Base-by-base conservation (phyloP, 2,888 invertebrate species). In the Oeneis ivallda region DNA sequence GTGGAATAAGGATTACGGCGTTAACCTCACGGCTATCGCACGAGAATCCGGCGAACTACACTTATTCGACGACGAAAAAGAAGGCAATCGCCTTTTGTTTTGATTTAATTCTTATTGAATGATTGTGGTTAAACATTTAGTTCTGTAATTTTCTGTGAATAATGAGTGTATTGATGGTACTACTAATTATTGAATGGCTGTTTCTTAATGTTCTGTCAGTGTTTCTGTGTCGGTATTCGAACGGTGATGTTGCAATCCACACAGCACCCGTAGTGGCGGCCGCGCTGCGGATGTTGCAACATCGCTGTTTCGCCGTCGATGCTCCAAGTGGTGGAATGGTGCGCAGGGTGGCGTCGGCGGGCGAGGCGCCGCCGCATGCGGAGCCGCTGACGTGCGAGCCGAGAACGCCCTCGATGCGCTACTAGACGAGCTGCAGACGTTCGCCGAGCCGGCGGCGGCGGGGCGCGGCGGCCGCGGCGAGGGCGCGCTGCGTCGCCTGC, bases 331-430 rank as follows among this genome's bases (percentile, higher is more conserved):
- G 77, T 82, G 84, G 78, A 83, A 83, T 86, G 87, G 85, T 88
- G 85, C 81, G 78, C 89, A 91, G 90, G 90, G 83, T 81, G 72
- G 81, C 85, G 79, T 78, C 78, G 78, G 71, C 83, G 85, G 81
- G 74, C 82, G 90, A 86, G 81, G 76, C 75, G 72, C 76, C 69
- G 74, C 77, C 73, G 71, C 73, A 70, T 70, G 73, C 68, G 75
- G 84, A 83, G 79, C 73, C 74, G 73, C 82, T 74, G 89, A 88
- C 69, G 69, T 84, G 92, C 95, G 95, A 92, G 93, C 96, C 94
- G 97, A 97, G 95, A 98, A 97, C 96, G 97, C 97, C 95, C 97
- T 98, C 96, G 98, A 98, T 95, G 97, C 97, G 95, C 91, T 98
- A 95, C 92, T 98, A 96, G 97, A 97, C 87, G 97, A 98, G 88